Evolutionary conservation across 2,888 invertebrate genomes (phyloP), one percentile per base, ranked within the genome.

Genomic region (Ceriagrion tenellum): DNA sequence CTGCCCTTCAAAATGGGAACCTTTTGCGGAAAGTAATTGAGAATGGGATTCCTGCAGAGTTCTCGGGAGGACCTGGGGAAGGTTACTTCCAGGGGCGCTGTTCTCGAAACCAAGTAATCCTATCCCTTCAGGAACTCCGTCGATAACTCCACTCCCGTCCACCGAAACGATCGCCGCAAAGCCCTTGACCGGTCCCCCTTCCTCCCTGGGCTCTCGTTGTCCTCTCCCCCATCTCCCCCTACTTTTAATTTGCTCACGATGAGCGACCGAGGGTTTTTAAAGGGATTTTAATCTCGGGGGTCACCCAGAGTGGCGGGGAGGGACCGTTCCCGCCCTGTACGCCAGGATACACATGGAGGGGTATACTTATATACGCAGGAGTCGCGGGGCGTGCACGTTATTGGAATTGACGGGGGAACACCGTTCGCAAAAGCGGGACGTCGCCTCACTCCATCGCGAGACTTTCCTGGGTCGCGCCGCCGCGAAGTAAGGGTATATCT

Each of bases 71-170:
- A 16, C 59, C n/a, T 47, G 6, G 26, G 93, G 40, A 63, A 69
- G 69, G 69, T n/a, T 59, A 69, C 91, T 40, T 91, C 91, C 55
- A n/a, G 47, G 59, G 2, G 69, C 69, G 93, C 74, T 69, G 47
- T 93, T 69, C 93, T 35, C 69, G 47, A 69, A 74, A 47, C 93
- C 69, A 40, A 69, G 93, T 93, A 74, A 93, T 93, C 93, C 69
- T 69, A 69, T 93, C 40, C 93, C 93, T 69, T 93, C 47, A 74
- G 47, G 55, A 69, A 69, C 47, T 93, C 93, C 35, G 69, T 93
- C 74, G 74, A 26, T 63, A 35, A 91, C 30, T 81, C 30, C 81
- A 6, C 35, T 81, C 81, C 47, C 81, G 35, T 59, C 35, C 81
- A 3, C 81, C 69, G 35, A 81, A 81, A 35, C 81, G 81, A 81